Base-by-base conservation (phyloP, 1,140 invertebrate genomes). In the Leptestheria dahalacensis region DNA sequence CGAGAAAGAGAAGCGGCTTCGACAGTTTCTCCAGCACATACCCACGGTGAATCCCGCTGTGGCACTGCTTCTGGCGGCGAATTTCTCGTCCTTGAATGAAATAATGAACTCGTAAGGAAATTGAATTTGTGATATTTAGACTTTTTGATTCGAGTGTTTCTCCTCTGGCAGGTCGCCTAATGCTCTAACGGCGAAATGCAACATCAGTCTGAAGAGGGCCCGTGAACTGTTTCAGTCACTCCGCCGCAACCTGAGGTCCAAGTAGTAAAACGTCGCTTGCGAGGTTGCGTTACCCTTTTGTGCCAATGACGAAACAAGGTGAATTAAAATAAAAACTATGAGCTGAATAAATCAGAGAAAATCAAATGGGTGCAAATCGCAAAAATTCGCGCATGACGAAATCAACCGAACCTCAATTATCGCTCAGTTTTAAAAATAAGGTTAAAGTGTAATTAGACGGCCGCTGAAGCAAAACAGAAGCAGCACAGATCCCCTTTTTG, bases 1-100 rank as follows among this genome's bases (percentile, higher is more conserved):
- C 53, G 6, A 26, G 2, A 25, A 55, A 55, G 25, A 55, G 26
- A 20, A 55, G 12, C 26, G 28, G 3, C 28, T 29, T 29, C 12
- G n/a, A 41, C 26, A 55, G 26, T 55, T 55, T 55, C 26, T 55
- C 12, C 53, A 55, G n/a, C 23, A 20, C 24, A 55, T 55, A 26
- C 53, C 53, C 53, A 28, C 28, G 23, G 21, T 55, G 26, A 55
- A 55, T 18, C 53, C 53, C 20, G 53, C 24, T 9, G 26, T 55
- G 23, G 23, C 26, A 3, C 28, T 55, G 12, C 26, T 55, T 2
- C 26, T 55, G 53, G 23, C 24, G 20, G 12, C 26, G n/a, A 24
- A 55, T 24, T 55, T 55, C 21, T 29, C 6, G 12, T 55, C 53
- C 12, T 28, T 55, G 21, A 26, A 33, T 28, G 24, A 55, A 33